phyloP scores from a whole-genome alignment of 2,797 vertebrate species.

The Myiotriccus ornatus region DNA sequence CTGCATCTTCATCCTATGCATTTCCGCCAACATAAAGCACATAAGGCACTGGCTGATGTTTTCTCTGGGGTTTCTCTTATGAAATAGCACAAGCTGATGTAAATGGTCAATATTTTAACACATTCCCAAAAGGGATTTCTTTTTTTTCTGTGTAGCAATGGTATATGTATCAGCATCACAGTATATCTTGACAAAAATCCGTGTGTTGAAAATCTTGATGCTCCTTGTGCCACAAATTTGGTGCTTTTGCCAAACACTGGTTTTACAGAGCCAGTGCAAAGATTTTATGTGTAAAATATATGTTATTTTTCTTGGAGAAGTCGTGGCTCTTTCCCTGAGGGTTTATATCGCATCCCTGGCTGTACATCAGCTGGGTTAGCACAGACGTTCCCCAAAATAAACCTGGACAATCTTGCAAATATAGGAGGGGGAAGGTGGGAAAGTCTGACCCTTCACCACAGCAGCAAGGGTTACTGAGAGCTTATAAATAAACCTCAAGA shows the following conservation, averaged over 20 bases:
- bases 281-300: rapidly evolving
- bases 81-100: background rate
- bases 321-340: background rate
- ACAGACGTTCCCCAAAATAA: background rate
- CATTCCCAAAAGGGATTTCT: rapidly evolving
- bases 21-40: background rate
- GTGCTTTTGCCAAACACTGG: rapidly evolving
- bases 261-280: background rate
- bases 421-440: background rate
- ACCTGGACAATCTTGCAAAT: background rate
- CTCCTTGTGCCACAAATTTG: background rate
- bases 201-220: background rate
- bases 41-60: background rate
- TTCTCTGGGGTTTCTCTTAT: background rate
- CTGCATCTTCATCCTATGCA: background rate
- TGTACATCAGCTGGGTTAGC: rapidly evolving
- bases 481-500: background rate
- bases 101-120: background rate
- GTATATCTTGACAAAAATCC: background rate
- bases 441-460: background rate
- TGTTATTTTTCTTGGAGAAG: background rate
- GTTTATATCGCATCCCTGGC: background rate
- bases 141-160: background rate
- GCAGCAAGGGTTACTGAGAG: background rate
- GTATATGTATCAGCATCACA: background rate